A percentile compares a stretch with the other conserved stretches of the same genome.
phyloP scores from a whole-genome alignment of 2,113 vertebrate species.

The Callipepla californica region DNA sequence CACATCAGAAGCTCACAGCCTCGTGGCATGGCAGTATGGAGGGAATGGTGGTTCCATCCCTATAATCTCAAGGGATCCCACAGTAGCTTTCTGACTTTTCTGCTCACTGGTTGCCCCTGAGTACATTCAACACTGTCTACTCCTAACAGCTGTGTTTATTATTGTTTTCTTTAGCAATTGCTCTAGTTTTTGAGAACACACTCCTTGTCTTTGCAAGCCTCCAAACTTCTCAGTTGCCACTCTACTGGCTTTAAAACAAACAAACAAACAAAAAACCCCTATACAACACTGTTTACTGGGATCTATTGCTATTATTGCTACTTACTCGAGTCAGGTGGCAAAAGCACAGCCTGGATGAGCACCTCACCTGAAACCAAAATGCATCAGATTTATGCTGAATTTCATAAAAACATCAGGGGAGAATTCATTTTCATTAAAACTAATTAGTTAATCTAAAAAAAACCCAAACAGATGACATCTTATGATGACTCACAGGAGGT shows the following conservation, averaged over 20 bases:
- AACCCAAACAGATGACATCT: neutral
- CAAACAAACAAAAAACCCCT: too few relatives aligned
- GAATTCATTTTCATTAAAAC: neutral
- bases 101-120: neutral
- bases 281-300: neutral
- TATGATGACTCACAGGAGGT: neutral
- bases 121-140: neutral
- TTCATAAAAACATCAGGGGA: neutral
- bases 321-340: neutral
- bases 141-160: neutral
- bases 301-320: neutral
- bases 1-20: fast-evolving
- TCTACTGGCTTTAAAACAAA: neutral
- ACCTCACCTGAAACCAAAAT: neutral
- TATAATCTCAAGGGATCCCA: neutral
- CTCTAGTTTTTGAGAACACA: neutral
- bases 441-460: neutral
- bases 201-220: neutral
- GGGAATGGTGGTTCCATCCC: neutral
- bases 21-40: neutral
- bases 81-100: neutral
- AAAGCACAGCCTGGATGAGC: neutral
- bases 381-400: neutral
- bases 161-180: neutral
- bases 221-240: neutral